A percentile compares a stretch with the other conserved stretches of the same genome.
These are phyloP conservation scores for Cyclura pinguis DNA, from an alignment of 2,797 vertebrate genomes.

Conservation along the genomic window DNA sequence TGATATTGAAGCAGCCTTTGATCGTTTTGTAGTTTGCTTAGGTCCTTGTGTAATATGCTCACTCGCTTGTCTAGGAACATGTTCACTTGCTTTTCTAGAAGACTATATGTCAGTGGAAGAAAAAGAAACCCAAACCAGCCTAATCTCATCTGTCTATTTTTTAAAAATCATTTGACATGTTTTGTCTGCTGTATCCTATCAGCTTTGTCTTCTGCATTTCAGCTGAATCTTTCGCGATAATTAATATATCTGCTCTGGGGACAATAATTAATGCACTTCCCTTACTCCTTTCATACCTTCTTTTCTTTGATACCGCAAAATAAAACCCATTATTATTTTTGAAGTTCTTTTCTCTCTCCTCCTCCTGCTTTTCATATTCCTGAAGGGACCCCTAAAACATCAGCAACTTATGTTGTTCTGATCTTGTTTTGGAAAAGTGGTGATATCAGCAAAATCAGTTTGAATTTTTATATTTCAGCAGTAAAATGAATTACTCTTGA, in stretches of 20 bases:
- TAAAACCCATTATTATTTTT: conserved; percentile 36
- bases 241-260: conserved; percentile 52
- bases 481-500: background rate
- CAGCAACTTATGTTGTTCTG: background rate
- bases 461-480: background rate
- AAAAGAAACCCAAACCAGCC: conserved; percentile 44
- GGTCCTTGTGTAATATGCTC: conserved; percentile 70
- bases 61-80: conserved; percentile 70
- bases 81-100: conserved; percentile 68
- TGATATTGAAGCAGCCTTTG: conserved; percentile 75
- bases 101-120: conserved; percentile 52
- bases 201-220: conserved; percentile 59
- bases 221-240: conserved; percentile 57
- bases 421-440: background rate
- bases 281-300: conserved; percentile 35
- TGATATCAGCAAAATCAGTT: conserved; percentile 21
- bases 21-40: conserved; percentile 75
- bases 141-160: conserved; percentile 47
- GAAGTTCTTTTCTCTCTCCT: background rate
- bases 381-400: conserved; percentile 30
- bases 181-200: conserved; percentile 60
- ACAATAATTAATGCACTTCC: conserved; percentile 52
- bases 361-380: background rate
- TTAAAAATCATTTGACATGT: conserved; percentile 54
- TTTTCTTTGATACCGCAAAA: conserved; percentile 35